These are phyloP conservation scores for Scaptodrosophila lebanonensis DNA, from an alignment of 1,140 invertebrate species.

Conservation along the genomic window DNA sequence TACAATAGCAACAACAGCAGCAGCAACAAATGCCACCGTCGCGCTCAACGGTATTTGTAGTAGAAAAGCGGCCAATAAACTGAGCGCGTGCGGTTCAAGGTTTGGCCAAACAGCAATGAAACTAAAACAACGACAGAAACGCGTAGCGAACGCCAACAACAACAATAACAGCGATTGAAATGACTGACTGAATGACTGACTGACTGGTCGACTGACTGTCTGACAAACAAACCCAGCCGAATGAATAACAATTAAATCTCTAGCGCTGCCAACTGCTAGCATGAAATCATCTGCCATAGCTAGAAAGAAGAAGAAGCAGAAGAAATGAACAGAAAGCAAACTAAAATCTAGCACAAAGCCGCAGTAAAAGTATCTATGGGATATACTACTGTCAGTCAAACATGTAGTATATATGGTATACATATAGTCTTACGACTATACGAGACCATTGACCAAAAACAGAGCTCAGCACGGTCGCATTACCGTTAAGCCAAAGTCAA, in stretches of 20 bases:
- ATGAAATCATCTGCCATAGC: slow-evolving; percentile 66
- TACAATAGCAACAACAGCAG: too few species aligned
- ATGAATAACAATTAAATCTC: slow-evolving; percentile 74
- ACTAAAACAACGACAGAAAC: slow-evolving; percentile 52
- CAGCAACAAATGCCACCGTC: too few species aligned
- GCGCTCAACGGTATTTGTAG: slow-evolving; percentile 77
- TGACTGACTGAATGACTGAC: slow-evolving; percentile 33
- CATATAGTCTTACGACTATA: too few species aligned
- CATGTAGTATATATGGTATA: too few species aligned
- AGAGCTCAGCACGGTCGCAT: slow-evolving; percentile 14
- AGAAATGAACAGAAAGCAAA: slow-evolving; percentile 26
- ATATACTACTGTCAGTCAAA: too few species aligned
- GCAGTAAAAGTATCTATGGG: slow-evolving; percentile 38
- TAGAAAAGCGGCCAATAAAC: slow-evolving; percentile 77
- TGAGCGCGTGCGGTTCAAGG: slow-evolving; percentile 74
- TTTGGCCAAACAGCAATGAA: slow-evolving; percentile 72
- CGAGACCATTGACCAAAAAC: slow-evolving; percentile 71
- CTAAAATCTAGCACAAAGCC: slow-evolving; percentile 27
- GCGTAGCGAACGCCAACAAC: slow-evolving; percentile 22
- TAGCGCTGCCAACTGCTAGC: slow-evolving; percentile 42
- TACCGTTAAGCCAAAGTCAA: slow-evolving; percentile 65
- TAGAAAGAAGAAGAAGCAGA: slow-evolving; percentile 24
- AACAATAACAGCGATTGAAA: slow-evolving; percentile 20
- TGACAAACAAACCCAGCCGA: slow-evolving; percentile 18
- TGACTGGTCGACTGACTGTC: slow-evolving; percentile 31